Evolutionary conservation across 2,797 vertebrate species (phyloP).

Genomic region (Lemur catta): DNA sequence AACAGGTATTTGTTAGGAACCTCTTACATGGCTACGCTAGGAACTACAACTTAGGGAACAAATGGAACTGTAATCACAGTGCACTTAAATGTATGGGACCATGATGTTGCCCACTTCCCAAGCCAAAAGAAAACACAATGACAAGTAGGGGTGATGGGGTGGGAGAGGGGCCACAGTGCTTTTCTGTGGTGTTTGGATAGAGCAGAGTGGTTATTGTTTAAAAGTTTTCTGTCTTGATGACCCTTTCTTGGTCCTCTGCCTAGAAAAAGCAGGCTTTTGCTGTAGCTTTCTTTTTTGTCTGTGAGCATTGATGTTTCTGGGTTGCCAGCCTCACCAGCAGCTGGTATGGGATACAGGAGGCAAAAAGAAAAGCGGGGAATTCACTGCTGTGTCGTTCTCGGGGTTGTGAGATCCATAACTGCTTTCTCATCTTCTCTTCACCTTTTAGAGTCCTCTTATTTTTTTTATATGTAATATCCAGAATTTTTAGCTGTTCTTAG

Average conservation of each 20-base stretch:
- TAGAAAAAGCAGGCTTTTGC: not conserved
- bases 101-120: not conserved
- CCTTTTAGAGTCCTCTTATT: not conserved
- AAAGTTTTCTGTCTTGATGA: not conserved
- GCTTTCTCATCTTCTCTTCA: not conserved
- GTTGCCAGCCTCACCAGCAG: not conserved
- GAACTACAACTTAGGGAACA: not conserved
- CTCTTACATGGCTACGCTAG: not conserved
- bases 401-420: not conserved
- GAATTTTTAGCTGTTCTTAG: not conserved
- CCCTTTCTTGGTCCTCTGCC: not conserved
- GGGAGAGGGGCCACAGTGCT: not conserved
- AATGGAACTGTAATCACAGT: not conserved
- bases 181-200: not conserved
- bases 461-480: not conserved
- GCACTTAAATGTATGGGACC: not conserved
- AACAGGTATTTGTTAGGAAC: not conserved
- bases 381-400: not conserved
- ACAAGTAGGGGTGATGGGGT: not conserved
- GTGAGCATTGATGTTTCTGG: not conserved
- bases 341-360: not conserved
- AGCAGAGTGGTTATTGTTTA: not conserved
- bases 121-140: not conserved
- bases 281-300: not conserved
- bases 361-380: not conserved